phyloP scores from a whole-genome alignment of 2,888 invertebrate species.

The Oscheius sp. region DNA sequence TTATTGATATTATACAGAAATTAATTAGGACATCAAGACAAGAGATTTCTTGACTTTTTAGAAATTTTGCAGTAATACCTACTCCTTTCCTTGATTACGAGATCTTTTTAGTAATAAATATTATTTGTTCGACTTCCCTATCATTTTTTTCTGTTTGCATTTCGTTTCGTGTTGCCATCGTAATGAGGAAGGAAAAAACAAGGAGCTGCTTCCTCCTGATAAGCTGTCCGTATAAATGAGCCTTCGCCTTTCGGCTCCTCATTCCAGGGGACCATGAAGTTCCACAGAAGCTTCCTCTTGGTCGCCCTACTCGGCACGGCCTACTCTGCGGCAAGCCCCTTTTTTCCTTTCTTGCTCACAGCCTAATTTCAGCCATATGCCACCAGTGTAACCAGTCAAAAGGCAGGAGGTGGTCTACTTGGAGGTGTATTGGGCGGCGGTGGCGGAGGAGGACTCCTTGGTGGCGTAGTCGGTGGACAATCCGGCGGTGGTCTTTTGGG shows the following conservation, averaged over 20 bases:
- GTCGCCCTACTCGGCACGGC: conserved; percentile 16
- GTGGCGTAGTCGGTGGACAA: conserved; percentile 2
- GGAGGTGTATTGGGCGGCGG: conserved; percentile 19
- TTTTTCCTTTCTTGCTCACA: neutral
- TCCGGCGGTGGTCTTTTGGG: conserved; percentile 1
- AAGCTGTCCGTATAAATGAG: neutral
- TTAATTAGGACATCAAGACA: too few relatives aligned
- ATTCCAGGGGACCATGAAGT: conserved; percentile 28
- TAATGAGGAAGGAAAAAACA: conserved; percentile 1
- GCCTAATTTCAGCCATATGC: neutral
- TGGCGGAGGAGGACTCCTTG: neutral
- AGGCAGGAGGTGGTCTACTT: conserved; percentile 4
- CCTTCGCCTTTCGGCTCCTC: neutral
- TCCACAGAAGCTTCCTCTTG: conserved; percentile 16
- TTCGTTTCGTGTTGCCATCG: conserved; percentile 10
- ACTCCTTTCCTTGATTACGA: too few relatives aligned
- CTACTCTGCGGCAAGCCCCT: neutral
- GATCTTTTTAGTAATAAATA: too few relatives aligned
- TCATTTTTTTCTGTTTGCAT: conserved; percentile 2
- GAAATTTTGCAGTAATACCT: too few relatives aligned
- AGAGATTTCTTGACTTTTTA: too few relatives aligned
- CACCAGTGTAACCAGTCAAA: neutral
- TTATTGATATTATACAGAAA: neutral
- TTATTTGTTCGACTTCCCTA: too few relatives aligned
- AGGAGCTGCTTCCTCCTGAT: conserved; percentile 3